Evolutionary conservation across 2,888 invertebrate species (phyloP).

Genomic region (Belgica antarctica): DNA sequence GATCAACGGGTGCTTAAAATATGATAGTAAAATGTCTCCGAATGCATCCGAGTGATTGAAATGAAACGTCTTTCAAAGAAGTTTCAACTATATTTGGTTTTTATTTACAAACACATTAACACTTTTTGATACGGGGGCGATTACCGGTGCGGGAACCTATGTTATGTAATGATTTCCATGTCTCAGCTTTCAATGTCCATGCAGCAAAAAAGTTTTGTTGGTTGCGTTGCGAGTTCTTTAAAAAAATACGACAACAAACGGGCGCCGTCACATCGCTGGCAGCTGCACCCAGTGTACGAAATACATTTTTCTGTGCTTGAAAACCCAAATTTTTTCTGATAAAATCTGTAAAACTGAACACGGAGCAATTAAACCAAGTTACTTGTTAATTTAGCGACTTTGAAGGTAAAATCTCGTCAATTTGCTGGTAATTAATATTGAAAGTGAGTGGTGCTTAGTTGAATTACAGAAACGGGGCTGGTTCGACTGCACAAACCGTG

Average conservation of each 20-base stretch:
- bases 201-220: no score
- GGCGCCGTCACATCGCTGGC: neutral
- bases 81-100: conserved; percentile 16
- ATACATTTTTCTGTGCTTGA: conserved; percentile 21
- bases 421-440: conserved; percentile 2
- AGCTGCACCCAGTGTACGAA: neutral
- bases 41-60: neutral
- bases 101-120: conserved; percentile 18
- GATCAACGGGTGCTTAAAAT: neutral
- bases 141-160: no score
- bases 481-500: conserved; percentile 2
- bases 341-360: neutral
- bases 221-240: no score
- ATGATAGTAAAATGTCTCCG: neutral
- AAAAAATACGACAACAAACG: no score
- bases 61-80: neutral
- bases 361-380: neutral
- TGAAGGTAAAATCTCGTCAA: neutral
- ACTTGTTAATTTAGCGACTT: neutral
- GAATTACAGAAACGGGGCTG: no score
- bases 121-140: conserved; percentile 13
- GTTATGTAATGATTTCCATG: no score
- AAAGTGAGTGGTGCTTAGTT: no score
- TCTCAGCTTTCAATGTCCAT: no score
- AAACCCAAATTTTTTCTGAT: conserved; percentile 1